A percentile compares a stretch with the other conserved stretches of the same genome.
These are phyloP conservation scores for Lates calcarifer DNA, from an alignment of 2,113 vertebrate genomes.

Conservation along the genomic window DNA sequence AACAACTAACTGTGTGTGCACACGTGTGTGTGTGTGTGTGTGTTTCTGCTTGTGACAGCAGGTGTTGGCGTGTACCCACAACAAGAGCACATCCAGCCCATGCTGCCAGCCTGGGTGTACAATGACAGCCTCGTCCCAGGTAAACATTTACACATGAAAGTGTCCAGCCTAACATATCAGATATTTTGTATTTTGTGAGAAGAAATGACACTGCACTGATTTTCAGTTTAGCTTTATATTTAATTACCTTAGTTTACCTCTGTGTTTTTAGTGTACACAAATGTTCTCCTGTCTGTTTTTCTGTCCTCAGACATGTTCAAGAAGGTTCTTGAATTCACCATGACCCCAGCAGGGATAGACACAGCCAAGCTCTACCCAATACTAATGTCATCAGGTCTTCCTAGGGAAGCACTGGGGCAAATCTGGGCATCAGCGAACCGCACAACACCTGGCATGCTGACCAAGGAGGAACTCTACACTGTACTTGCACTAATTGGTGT, in stretches of 20 bases:
- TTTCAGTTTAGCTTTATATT: not conserved
- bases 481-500: slow-evolving; percentile 96
- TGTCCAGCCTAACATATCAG: not conserved
- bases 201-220: not conserved
- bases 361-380: slow-evolving; percentile 98
- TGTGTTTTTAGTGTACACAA: not conserved
- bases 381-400: slow-evolving; percentile 97
- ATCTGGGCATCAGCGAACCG: slow-evolving; percentile 98
- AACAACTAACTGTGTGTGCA: slow-evolving; percentile 50
- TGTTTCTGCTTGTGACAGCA: slow-evolving; percentile 70
- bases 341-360: slow-evolving; percentile 95
- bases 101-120: slow-evolving; percentile 95
- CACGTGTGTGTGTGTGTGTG: slow-evolving; percentile 35
- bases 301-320: slow-evolving; percentile 91
- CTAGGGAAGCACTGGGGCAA: slow-evolving; percentile 95
- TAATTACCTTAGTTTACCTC: not conserved
- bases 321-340: slow-evolving; percentile 93
- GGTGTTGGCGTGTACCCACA: slow-evolving; percentile 93
- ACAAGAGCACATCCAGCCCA: slow-evolving; percentile 92
- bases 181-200: slow-evolving; percentile 4
- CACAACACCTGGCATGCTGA: slow-evolving; percentile 96
- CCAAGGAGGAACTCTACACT: slow-evolving; percentile 96
- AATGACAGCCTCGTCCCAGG: slow-evolving; percentile 96
- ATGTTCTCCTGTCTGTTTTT: slow-evolving; percentile 19
- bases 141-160: slow-evolving; percentile 73